Base-by-base conservation (phyloP, 2,113 vertebrate genomes). In the Eolophus roseicapilla region DNA sequence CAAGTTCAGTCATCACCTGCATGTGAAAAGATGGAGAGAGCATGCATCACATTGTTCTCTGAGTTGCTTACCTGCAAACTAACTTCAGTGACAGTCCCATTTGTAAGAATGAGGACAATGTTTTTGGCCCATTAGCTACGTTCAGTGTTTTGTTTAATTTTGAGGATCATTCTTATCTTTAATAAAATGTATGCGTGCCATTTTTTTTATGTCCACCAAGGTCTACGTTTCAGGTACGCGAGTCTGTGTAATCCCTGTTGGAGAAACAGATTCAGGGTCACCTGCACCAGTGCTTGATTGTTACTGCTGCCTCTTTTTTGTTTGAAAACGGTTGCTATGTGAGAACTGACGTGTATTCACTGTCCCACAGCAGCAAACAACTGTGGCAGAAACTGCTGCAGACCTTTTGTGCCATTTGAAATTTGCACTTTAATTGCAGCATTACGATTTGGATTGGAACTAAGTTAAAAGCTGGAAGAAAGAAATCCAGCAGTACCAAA, bases 321-420 rank as follows among this genome's bases (percentile, higher is more conserved):
- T 96, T 95, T 96, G 92, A 57, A 78, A 88, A 47, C 0, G 7
- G 94, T 95, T 95, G 93, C 92, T 89, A 59, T 79, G 88, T 0
- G 1, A 91, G 69, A 81, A n/a, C n/a, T 33, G 12, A 53, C 11
- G 2, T 43, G 65, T 46, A 50, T 39, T 69, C 73, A 33, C 37
- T 59, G 82, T 92, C 88, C 82, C 81, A 53, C 78, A 86, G 88
- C 69, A 44, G 76, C 73, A 64, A 85, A 82, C 49, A 81, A 47
- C 62, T 86, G 57, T 59, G 74, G 52, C 81, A 76, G 52, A 85
- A 92, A 76, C 65, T 85, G 46, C 93, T 85, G 53, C 83, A 65
- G 65, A 65, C 68, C 59, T 91, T 59, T 65, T 78, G 47, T 76
- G 52, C 37, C 5, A 1, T 21, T 71, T 64, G 90, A 82, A 93